These are phyloP conservation scores for Salvelinus fontinalis DNA, from an alignment of 2,113 vertebrate genomes.

Conservation along the genomic window DNA sequence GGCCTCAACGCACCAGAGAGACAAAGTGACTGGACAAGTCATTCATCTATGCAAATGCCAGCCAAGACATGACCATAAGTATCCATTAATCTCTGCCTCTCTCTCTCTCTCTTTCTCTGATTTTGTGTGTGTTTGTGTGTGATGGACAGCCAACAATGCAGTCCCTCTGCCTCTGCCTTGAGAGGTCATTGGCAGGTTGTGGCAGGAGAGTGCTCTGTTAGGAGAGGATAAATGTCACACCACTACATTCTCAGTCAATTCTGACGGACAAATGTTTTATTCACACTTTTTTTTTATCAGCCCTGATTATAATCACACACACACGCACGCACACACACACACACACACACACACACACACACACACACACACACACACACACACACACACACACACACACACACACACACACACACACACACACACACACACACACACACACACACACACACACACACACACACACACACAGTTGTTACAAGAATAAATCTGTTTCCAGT, in stretches of 20 bases:
- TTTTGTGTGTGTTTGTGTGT: conserved; percentile 55
- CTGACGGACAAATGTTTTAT: conserved; percentile 92
- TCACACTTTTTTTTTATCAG: conserved; percentile 81
- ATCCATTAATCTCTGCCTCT: conserved; percentile 79
- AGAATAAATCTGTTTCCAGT: background rate
- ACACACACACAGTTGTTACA: background rate
- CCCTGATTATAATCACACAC: conserved; percentile 60
- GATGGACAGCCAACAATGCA: conserved; percentile 86
- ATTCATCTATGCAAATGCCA: conserved; percentile 96
- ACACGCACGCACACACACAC: background rate
- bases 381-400: background rate
- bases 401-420: background rate
- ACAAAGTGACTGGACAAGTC: conserved; percentile 85
- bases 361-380: background rate
- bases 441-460: background rate
- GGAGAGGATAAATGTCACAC: conserved; percentile 92
- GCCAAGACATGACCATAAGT: conserved; percentile 83
- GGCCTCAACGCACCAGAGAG: conserved; percentile 86
- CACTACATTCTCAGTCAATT: conserved; percentile 84
- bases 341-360: background rate
- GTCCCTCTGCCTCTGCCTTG: conserved; percentile 73
- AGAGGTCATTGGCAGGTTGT: conserved; percentile 83
- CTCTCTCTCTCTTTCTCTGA: too few relatives aligned
- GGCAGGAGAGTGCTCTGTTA: conserved; percentile 78
- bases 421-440: background rate